These are phyloP conservation scores for Nomada lathburiana DNA, from an alignment of 2,888 invertebrate species.

Conservation along the genomic window DNA sequence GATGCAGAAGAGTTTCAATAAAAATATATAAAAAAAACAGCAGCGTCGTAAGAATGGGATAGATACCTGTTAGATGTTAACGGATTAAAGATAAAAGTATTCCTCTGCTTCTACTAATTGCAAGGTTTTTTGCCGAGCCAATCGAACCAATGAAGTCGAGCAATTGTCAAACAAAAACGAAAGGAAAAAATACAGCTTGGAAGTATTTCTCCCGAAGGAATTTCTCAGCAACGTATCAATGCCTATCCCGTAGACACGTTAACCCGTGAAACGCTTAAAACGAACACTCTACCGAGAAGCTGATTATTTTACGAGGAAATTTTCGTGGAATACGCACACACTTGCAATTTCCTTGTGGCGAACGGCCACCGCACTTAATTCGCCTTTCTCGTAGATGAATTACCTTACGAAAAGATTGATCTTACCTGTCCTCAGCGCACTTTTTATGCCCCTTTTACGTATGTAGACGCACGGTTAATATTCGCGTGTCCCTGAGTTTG, in stretches of 20 bases:
- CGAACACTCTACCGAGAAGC: constrained; percentile 46
- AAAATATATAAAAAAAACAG: too few relatives aligned
- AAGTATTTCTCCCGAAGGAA: not conserved
- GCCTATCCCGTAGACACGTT: constrained; percentile 33
- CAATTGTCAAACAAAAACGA: too few relatives aligned
- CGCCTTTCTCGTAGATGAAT: constrained; percentile 25
- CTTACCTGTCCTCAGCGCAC: not conserved
- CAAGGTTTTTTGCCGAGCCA: too few relatives aligned
- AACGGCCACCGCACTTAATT: constrained; percentile 45
- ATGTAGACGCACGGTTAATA: too few relatives aligned
- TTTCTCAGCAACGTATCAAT: constrained; percentile 6
- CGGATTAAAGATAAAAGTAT: too few relatives aligned
- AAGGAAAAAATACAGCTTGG: not conserved
- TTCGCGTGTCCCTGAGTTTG: too few relatives aligned
- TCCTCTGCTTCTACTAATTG: too few relatives aligned
- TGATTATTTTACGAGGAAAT: constrained; percentile 57
- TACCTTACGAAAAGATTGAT: constrained; percentile 18
- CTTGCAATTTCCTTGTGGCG: constrained; percentile 23
- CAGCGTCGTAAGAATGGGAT: too few relatives aligned
- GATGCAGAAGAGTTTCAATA: too few relatives aligned
- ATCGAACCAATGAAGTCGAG: not conserved
- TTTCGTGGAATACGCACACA: constrained; percentile 55
- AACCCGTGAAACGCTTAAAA: constrained; percentile 46
- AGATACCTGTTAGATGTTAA: too few relatives aligned
- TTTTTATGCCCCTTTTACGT: too few relatives aligned